Evolutionary conservation across 2,113 vertebrate species (phyloP).

Genomic region (Lophius piscatorius): DNA sequence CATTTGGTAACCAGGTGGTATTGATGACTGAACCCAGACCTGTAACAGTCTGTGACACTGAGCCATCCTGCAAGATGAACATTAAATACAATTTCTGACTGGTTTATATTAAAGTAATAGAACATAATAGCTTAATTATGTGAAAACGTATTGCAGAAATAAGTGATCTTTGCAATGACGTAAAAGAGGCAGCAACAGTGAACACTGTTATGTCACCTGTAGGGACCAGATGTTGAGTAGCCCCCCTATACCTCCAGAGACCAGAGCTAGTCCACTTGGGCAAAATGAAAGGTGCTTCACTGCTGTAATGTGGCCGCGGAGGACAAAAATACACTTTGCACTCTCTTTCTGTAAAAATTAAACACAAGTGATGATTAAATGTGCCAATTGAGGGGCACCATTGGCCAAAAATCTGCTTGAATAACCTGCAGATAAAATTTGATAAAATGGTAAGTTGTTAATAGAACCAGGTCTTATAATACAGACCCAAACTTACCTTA

Average conservation of each 20-base stretch:
- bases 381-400: not conserved
- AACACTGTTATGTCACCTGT: too few relatives aligned
- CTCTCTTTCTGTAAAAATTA: constrained; percentile 59
- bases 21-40: constrained; percentile 81
- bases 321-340: constrained; percentile 78
- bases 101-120: not conserved
- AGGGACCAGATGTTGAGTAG: constrained; percentile 86
- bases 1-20: constrained; percentile 80
- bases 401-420: not conserved
- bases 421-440: not conserved
- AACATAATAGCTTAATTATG: too few relatives aligned
- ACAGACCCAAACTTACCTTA: constrained; percentile 70
- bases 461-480: too few relatives aligned
- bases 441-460: not conserved
- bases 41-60: constrained; percentile 82
- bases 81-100: not conserved
- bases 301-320: constrained; percentile 82
- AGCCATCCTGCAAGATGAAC: constrained; percentile 77
- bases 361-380: constrained; percentile 9
- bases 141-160: too few relatives aligned
- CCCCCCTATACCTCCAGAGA: constrained; percentile 83
- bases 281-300: constrained; percentile 83
- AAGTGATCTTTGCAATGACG: too few relatives aligned
- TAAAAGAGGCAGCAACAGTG: too few relatives aligned
- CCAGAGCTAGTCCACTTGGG: constrained; percentile 76